Base-by-base conservation (phyloP, 2,888 invertebrate species). In the Automeris io region DNA sequence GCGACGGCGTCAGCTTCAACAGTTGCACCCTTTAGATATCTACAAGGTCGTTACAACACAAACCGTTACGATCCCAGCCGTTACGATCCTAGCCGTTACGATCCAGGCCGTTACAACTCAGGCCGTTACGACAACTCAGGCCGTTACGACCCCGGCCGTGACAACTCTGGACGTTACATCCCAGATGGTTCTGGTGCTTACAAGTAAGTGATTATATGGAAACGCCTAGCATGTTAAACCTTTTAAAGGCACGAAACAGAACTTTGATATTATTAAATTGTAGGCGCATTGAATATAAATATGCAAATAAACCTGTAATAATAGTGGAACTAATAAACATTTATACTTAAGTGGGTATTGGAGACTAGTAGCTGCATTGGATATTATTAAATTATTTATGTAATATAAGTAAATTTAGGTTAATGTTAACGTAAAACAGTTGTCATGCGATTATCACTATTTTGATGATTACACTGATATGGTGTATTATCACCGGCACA, bases 151-250 rank as follows among this genome's bases (percentile, higher is more conserved):
- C 47, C 58, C 3, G 23, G 40, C 33, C 38, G 35, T 12, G 72
- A 72, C 53, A 64, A 58, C 50, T 60, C 65, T 8, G 69, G 69
- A 7, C 62, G 64, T 8, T 66, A 65, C 49, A 47, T 67, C 8
- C 72, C 75, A 18, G 76, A 61, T 37, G 49, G 51, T 40, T 68
- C 73, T 40, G 82, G 82, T 13, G 40, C 53, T 37, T 83, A 82
- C 66, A 70, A 80, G 82, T 82, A 55, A 62, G 74, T 58, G 11
- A 1, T 32, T 18, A 3, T 32, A 7, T 2, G 18, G 12, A 33
- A 21, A 8, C 33, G n/a, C n/a, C n/a, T n/a, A n/a, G n/a, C n/a
- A n/a, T n/a, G n/a, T n/a, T n/a, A n/a, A n/a, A n/a, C n/a, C n/a
- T n/a, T n/a, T n/a, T n/a, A n/a, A n/a, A n/a, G n/a, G n/a, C n/a